Evolutionary conservation across 2,797 vertebrate species (phyloP).

Genomic region (Acanthis flammea): DNA sequence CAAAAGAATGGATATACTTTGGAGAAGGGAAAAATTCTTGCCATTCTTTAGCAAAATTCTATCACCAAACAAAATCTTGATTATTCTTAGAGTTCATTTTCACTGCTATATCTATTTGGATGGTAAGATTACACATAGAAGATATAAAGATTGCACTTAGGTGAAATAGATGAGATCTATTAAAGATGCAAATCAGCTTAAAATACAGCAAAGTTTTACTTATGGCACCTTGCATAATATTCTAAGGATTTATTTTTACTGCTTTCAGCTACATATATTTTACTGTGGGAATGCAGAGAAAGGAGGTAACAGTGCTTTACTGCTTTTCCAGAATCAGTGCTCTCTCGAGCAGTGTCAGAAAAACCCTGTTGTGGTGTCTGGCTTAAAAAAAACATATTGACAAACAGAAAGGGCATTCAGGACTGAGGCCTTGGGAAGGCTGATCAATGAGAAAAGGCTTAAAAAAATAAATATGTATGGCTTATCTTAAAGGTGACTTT

Average conservation of each 20-base stretch:
- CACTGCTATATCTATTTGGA: neutral
- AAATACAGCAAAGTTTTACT: neutral
- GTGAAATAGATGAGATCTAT: neutral
- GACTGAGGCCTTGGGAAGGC: conserved; percentile 4
- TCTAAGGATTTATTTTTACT: neutral
- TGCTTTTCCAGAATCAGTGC: neutral
- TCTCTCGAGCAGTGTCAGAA: neutral
- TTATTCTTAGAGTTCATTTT: neutral
- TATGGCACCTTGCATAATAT: neutral
- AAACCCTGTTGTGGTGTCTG: neutral
- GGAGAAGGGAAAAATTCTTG: neutral
- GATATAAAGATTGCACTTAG: neutral
- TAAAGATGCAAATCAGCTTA: neutral
- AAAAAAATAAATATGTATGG: conserved; percentile 57
- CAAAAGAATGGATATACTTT: neutral
- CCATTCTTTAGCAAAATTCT: neutral
- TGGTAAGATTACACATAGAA: neutral
- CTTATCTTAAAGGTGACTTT: conserved; percentile 37
- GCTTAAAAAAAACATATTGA: neutral
- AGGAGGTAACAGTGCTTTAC: neutral
- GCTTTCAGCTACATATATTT: neutral
- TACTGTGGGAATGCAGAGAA: neutral
- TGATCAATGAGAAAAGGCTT: conserved; percentile 51
- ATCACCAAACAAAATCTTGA: neutral
- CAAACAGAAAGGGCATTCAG: conserved; percentile 29